These are phyloP conservation scores for Radopholus similis DNA, from an alignment of 1,140 invertebrate genomes.

Conservation along the genomic window DNA sequence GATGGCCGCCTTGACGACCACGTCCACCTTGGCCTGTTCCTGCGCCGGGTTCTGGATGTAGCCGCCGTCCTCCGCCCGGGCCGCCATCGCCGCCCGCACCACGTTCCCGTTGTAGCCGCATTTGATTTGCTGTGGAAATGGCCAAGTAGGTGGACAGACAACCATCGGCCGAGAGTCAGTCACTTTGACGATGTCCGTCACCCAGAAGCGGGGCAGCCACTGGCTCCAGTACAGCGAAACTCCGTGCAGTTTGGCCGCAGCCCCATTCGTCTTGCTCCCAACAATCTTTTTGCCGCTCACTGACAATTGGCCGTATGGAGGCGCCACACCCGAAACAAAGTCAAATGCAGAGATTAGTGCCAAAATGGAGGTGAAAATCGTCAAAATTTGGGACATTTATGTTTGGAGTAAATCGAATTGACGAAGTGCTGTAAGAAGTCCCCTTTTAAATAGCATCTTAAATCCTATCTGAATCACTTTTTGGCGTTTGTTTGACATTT, in stretches of 20 bases:
- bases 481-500: too few species aligned
- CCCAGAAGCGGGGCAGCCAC: slow-evolving; percentile 11
- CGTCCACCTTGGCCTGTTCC: slow-evolving; percentile 8
- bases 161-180: not conserved
- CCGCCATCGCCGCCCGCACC: slow-evolving; percentile 14
- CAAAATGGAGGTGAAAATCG: too few species aligned
- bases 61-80: not conserved
- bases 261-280: not conserved
- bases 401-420: too few species aligned
- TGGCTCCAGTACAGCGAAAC: slow-evolving; percentile 19
- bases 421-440: too few species aligned
- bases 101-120: slow-evolving; percentile 15
- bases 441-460: too few species aligned
- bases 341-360: too few species aligned
- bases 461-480: too few species aligned
- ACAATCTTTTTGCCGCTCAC: slow-evolving; percentile 8
- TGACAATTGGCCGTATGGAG: slow-evolving; percentile 14
- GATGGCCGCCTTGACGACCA: slow-evolving; percentile 8
- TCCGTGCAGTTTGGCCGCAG: slow-evolving; percentile 1
- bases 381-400: too few species aligned
- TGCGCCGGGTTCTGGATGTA: slow-evolving; percentile 8
- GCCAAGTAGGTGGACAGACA: not conserved
- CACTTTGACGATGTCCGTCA: not conserved
- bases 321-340: too few species aligned
- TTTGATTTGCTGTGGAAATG: slow-evolving; percentile 10